Evolutionary conservation across 1,140 invertebrate species (phyloP).

Genomic region (Micrasema longulum): DNA sequence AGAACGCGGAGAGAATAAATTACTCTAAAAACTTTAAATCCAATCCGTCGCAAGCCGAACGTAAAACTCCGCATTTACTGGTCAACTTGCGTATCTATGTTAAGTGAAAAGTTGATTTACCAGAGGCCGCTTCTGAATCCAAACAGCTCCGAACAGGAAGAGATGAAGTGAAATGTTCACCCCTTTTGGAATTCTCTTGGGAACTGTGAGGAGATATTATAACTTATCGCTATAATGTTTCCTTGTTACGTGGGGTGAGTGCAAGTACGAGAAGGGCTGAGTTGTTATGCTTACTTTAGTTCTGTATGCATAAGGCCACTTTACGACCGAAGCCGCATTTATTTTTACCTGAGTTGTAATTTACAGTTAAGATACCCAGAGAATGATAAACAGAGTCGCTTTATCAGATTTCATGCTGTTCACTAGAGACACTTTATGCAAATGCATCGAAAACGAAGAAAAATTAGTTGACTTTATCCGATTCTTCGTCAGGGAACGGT

Average conservation of each 20-base stretch:
- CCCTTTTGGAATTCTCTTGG: slow-evolving; percentile 40
- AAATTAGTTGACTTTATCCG: no score
- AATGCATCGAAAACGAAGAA: background rate
- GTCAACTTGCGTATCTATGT: slow-evolving; percentile 30
- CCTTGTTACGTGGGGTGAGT: slow-evolving; percentile 48
- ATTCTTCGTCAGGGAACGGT: no score
- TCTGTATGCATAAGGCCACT: slow-evolving; percentile 49
- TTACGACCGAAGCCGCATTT: slow-evolving; percentile 38
- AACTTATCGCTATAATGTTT: slow-evolving; percentile 55
- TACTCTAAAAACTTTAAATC: slow-evolving; percentile 20
- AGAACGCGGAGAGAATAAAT: slow-evolving; percentile 12
- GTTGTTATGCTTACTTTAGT: slow-evolving; percentile 28
- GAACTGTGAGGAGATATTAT: slow-evolving; percentile 50
- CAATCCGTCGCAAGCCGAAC: slow-evolving; percentile 16
- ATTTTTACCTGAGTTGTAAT: slow-evolving; percentile 40
- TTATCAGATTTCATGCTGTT: slow-evolving; percentile 32
- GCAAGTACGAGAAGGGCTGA: slow-evolving; percentile 4
- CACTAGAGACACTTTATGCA: slow-evolving; percentile 20
- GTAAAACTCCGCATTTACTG: slow-evolving; percentile 28
- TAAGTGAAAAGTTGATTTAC: slow-evolving; percentile 47
- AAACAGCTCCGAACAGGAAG: slow-evolving; percentile 26
- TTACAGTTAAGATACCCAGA: slow-evolving; percentile 36
- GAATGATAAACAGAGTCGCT: slow-evolving; percentile 28
- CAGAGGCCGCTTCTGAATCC: slow-evolving; percentile 27
- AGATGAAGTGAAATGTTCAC: slow-evolving; percentile 17